phyloP scores from a whole-genome alignment of 2,113 vertebrate genomes.

The Hemiprocne comata region DNA sequence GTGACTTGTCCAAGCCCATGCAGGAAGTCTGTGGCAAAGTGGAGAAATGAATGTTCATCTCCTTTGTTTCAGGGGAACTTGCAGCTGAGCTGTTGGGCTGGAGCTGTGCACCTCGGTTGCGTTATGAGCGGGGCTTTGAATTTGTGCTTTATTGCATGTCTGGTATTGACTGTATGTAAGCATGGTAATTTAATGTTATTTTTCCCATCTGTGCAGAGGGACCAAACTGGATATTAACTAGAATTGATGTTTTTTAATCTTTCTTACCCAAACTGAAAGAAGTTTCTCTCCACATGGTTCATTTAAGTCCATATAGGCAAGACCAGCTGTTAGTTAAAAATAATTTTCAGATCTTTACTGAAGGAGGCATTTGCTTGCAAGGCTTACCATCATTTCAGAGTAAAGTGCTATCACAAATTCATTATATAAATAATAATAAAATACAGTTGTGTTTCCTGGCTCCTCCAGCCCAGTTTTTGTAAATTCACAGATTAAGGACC shows the following conservation, averaged over 20 bases:
- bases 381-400: neutral
- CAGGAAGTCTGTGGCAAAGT: conserved; percentile 5
- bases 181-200: conserved; percentile 40
- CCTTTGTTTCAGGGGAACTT: conserved; percentile 21
- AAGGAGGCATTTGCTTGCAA: conserved; percentile 14
- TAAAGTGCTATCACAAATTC: conserved; percentile 12
- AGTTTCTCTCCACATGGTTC: conserved; percentile 27
- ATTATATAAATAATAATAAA: conserved; percentile 51
- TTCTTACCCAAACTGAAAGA: conserved; percentile 14
- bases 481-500: conserved; percentile 15
- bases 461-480: neutral
- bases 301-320: conserved; percentile 9
- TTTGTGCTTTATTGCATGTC: conserved; percentile 33
- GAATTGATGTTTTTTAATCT: conserved; percentile 47
- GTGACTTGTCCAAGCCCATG: neutral
- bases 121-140: conserved; percentile 17
- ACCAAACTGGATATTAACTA: conserved; percentile 44
- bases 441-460: conserved; percentile 45
- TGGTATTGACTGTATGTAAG: conserved; percentile 43
- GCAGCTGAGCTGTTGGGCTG: conserved; percentile 20
- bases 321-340: conserved; percentile 33
- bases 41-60: conserved; percentile 19
- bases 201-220: conserved; percentile 25
- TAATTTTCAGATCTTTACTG: neutral
- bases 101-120: neutral